These are phyloP conservation scores for Tholera decimalis DNA, from an alignment of 2,888 invertebrate species.

Conservation along the genomic window DNA sequence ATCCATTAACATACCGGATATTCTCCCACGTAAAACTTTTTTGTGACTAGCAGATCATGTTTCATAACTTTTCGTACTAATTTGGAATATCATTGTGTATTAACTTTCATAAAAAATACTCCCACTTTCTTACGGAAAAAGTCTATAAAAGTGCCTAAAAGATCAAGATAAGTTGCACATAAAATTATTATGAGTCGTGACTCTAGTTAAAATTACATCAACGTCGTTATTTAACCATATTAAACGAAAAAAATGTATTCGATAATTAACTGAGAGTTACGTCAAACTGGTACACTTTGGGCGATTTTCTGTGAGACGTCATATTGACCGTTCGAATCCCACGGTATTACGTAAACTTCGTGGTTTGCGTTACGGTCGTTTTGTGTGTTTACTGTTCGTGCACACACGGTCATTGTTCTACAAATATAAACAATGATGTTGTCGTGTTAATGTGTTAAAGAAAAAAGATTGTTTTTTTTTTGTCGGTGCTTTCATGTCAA, in stretches of 20 bases:
- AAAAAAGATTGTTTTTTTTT: slow-evolving; percentile 38
- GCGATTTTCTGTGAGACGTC: slow-evolving; percentile 64
- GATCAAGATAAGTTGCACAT: slow-evolving; percentile 61
- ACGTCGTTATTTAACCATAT: slow-evolving; percentile 56
- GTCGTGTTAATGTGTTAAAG: slow-evolving; percentile 52
- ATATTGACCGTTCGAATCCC: slow-evolving; percentile 70
- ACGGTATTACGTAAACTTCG: slow-evolving; percentile 75
- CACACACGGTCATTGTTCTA: slow-evolving; percentile 52
- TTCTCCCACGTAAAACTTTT: slow-evolving; percentile 53
- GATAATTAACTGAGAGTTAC: slow-evolving; percentile 63
- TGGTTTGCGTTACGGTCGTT: slow-evolving; percentile 47
- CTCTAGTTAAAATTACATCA: slow-evolving; percentile 56
- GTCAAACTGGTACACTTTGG: slow-evolving; percentile 62
- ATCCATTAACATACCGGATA: slow-evolving; percentile 56
- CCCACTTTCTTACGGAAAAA: slow-evolving; percentile 60
- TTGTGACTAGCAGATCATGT: slow-evolving; percentile 48
- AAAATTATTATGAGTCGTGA: slow-evolving; percentile 60
- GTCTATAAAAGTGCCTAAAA: slow-evolving; percentile 48
- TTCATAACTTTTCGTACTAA: slow-evolving; percentile 61
- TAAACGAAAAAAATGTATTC: slow-evolving; percentile 50
- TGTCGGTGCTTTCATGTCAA: slow-evolving; percentile 29
- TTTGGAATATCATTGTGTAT: slow-evolving; percentile 55
- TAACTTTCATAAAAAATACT: slow-evolving; percentile 64
- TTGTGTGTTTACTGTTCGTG: slow-evolving; percentile 53
- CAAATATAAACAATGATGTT: slow-evolving; percentile 60